Base-by-base conservation (phyloP, 2,888 invertebrate genomes). In the Adela reaumurella region DNA sequence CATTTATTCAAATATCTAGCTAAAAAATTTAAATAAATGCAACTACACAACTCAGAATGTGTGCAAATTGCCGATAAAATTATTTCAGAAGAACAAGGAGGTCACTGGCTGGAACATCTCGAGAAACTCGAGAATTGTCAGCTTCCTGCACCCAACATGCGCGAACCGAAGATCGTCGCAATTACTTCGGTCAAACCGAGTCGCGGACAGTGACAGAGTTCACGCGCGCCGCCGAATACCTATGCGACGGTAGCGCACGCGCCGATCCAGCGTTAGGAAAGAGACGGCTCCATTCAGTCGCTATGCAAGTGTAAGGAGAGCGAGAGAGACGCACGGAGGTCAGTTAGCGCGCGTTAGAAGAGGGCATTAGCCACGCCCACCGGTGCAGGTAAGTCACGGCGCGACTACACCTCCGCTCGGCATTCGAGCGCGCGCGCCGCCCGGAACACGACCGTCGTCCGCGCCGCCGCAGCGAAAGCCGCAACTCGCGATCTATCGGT, bases 351-450 rank as follows among this genome's bases (percentile, higher is more conserved):
- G 69, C 74, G 77, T 74, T 77, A 77, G 76, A 74, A 65, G 61
- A 28, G 11, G 14, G n/a, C 35, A 20, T 58, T 66, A 58, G 64
- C 74, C 74, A 68, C 77, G 74, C 77, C 77, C 65, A 57, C 61
- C 58, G 57, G 59, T 63, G 67, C 63, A 62, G 65, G 64, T 43
- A 35, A 35, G 35, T 35, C 48, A 48, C 62, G 63, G 63, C 64
- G 62, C 64, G 60, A 69, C 61, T 67, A 74, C 74, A 68, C 77
- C 77, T 76, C 68, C 68, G 64, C 55, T 61, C 42, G 61, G 67
- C 74, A 78, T 77, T 78, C 71, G 74, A 73, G 74, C 77, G 77
- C 76, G 68, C 67, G 74, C 77, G 74, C 74, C 70, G 71, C 58
- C 57, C 59, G 59, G 64, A 63, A 35, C 35, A 14, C 35, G 35